These are phyloP conservation scores for Hirtodrosophila alboralis DNA, from an alignment of 2,888 invertebrate genomes.

Conservation along the genomic window DNA sequence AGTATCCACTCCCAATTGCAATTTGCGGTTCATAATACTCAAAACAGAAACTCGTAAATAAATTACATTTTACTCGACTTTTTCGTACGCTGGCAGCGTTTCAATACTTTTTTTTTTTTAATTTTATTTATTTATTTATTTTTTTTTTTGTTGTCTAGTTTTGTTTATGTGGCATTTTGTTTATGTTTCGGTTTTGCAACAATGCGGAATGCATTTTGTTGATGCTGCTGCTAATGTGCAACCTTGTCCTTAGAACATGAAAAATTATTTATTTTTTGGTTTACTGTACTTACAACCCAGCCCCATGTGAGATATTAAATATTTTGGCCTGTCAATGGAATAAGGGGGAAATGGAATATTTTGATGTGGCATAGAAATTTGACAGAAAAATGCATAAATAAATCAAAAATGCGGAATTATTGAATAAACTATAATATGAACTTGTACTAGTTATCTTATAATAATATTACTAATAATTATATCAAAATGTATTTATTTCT, in stretches of 20 bases:
- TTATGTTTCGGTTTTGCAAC: constrained; percentile 63
- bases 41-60: constrained; percentile 20
- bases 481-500: too few species aligned
- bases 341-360: not conserved
- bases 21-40: constrained; percentile 17
- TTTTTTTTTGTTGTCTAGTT: constrained; percentile 16
- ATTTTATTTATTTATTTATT: constrained; percentile 53
- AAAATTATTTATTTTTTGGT: constrained; percentile 42
- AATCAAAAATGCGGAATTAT: constrained; percentile 23
- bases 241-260: constrained; percentile 75
- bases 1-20: constrained; percentile 15
- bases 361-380: constrained; percentile 43
- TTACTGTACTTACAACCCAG: constrained; percentile 51
- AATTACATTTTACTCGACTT: constrained; percentile 29
- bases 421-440: too few species aligned
- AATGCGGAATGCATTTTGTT: constrained; percentile 57
- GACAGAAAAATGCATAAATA: constrained; percentile 41
- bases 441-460: too few species aligned
- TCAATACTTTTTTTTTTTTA: constrained; percentile 34
- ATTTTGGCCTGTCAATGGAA: constrained; percentile 40
- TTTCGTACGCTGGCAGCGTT: constrained; percentile 44
- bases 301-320: constrained; percentile 42
- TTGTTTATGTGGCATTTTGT: constrained; percentile 62
- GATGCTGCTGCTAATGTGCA: constrained; percentile 31
- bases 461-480: too few species aligned